Conservation (phyloP, 1,140 invertebrate genomes). For the Drosophila ercepeae region DNA sequence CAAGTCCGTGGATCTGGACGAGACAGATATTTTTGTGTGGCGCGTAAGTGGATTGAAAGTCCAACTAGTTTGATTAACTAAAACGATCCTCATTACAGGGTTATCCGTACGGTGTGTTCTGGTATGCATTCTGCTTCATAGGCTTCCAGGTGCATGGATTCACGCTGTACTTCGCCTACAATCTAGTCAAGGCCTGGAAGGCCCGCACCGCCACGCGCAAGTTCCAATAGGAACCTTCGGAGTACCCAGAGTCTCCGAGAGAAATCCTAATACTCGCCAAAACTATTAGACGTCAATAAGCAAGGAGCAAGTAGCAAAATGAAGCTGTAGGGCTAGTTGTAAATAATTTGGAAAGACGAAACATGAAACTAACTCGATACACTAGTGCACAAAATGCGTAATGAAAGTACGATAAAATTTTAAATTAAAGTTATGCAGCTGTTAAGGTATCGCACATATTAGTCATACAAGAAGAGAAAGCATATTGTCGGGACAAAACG, state of each 20-base stretch:
- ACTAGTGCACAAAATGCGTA: slow-evolving; percentile 65
- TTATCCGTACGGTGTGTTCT: slow-evolving; percentile 95
- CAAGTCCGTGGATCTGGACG: slow-evolving; percentile 86
- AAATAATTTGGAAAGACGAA: slow-evolving; percentile 64
- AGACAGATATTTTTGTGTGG: slow-evolving; percentile 89
- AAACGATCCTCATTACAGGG: slow-evolving; percentile 86
- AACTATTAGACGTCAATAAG: slow-evolving; percentile 58
- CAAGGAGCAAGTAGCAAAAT: slow-evolving; percentile 27
- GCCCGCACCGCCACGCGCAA: slow-evolving; percentile 86
- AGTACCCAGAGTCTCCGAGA: slow-evolving; percentile 25
- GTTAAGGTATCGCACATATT: slow-evolving; percentile 74
- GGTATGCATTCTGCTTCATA: slow-evolving; percentile 96
- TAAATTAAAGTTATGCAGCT: slow-evolving; percentile 58
- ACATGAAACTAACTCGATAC: slow-evolving; percentile 51
- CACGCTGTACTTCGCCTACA: slow-evolving; percentile 94
- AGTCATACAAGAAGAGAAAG: slow-evolving; percentile 46
- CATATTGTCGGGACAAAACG: slow-evolving; percentile 48
- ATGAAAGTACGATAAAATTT: slow-evolving; percentile 48
- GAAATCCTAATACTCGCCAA: slow-evolving; percentile 74
- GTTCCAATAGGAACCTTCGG: slow-evolving; percentile 66
- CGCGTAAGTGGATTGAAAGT: slow-evolving; percentile 86
- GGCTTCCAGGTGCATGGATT: slow-evolving; percentile 96
- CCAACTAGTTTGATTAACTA: not conserved
- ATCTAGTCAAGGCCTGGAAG: slow-evolving; percentile 94
- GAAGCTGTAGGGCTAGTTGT: slow-evolving; percentile 69